Evolutionary conservation across 2,888 invertebrate genomes (phyloP).

Genomic region (Brachycybe producta): DNA sequence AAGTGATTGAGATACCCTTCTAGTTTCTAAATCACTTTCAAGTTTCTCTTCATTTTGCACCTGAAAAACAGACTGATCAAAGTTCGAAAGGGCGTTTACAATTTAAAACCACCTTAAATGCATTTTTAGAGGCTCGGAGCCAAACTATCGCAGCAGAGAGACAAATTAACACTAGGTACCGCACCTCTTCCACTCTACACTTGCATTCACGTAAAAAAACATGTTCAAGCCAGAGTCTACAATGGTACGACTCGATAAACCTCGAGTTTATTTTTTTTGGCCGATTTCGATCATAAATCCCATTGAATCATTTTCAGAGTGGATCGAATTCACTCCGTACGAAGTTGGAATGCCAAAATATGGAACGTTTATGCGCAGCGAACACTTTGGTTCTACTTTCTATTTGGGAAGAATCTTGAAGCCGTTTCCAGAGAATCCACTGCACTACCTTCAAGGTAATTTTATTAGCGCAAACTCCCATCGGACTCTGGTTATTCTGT

Average conservation of each 20-base stretch:
- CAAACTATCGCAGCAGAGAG: slow-evolving; percentile 32
- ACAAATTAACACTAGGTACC: slow-evolving; percentile 30
- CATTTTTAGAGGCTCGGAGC: slow-evolving; percentile 29
- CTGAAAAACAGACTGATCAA: no score
- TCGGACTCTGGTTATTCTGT: no score
- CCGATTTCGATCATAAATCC: background rate
- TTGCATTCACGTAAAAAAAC: slow-evolving; percentile 37
- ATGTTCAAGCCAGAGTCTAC: slow-evolving; percentile 36
- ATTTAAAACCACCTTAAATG: no score
- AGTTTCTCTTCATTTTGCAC: no score
- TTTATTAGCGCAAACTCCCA: no score
- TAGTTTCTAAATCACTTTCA: no score
- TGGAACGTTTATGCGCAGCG: slow-evolving; percentile 35
- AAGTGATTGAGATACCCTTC: no score
- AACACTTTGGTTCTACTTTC: slow-evolving; percentile 35
- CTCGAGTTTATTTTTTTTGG: background rate
- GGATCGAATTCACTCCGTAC: slow-evolving; percentile 39
- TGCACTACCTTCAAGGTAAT: slow-evolving; percentile 37
- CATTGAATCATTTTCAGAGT: slow-evolving; percentile 31
- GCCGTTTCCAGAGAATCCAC: slow-evolving; percentile 33
- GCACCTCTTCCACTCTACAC: slow-evolving; percentile 36
- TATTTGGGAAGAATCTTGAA: slow-evolving; percentile 33
- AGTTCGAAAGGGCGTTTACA: no score
- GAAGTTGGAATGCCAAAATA: slow-evolving; percentile 39
- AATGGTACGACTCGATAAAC: slow-evolving; percentile 29